Percentiles rank a stretch among this genome's conserved stretches.
Conservation (phyloP, 1,140 invertebrate genomes). For the Bombus confusus region DNA sequence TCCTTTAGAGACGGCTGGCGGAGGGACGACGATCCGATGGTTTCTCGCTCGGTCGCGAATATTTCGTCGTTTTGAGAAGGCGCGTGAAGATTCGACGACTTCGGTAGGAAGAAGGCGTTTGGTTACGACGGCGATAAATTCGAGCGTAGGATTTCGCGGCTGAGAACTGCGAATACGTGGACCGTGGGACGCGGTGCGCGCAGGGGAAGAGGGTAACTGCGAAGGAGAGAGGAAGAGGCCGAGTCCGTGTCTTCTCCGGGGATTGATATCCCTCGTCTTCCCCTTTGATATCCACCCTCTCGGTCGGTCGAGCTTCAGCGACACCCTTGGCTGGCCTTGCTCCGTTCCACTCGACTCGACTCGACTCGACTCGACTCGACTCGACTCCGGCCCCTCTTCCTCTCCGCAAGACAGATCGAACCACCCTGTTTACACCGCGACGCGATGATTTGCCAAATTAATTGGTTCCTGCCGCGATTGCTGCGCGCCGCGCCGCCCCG, state of each 20-base stretch:
- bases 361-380: neutral
- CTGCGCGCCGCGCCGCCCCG: neutral
- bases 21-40: conserved; percentile 34
- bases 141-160: conserved; percentile 78
- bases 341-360: neutral
- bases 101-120: conserved; percentile 70
- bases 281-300: conserved; percentile 77
- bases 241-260: conserved; percentile 62
- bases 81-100: conserved; percentile 31
- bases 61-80: conserved; percentile 46
- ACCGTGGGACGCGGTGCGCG: neutral
- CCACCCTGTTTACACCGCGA: conserved; percentile 72
- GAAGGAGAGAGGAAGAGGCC: neutral
- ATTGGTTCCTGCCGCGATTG: conserved; percentile 63
- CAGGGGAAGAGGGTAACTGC: neutral
- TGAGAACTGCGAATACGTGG: conserved; percentile 77
- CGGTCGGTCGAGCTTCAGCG: conserved; percentile 12
- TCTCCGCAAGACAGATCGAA: conserved; percentile 72
- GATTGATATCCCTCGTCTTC: conserved; percentile 80
- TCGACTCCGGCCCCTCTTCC: conserved; percentile 38
- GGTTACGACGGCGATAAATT: conserved; percentile 81
- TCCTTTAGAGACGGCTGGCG: neutral
- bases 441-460: conserved; percentile 75
- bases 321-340: conserved; percentile 26
- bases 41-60: conserved; percentile 38